These are phyloP conservation scores for Percina caprodes DNA, from an alignment of 2,113 vertebrate species.

Conservation along the genomic window DNA sequence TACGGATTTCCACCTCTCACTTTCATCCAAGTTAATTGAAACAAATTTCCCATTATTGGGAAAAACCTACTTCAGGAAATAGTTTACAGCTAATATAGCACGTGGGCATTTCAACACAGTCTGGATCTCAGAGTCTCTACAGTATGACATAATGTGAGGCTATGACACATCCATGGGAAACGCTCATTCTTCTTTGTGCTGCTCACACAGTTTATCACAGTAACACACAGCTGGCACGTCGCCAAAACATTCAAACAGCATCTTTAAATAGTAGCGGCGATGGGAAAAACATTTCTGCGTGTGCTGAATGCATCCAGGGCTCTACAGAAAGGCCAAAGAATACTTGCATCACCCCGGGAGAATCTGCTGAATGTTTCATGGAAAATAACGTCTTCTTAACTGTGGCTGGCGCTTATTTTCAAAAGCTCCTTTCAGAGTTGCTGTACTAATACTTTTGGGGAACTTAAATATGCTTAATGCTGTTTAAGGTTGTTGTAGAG, in stretches of 20 bases:
- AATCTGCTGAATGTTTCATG: conserved; percentile 20
- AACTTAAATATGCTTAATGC: not conserved
- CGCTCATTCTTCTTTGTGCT: not conserved
- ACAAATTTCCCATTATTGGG: not conserved
- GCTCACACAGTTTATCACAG: not conserved
- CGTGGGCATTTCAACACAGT: not conserved
- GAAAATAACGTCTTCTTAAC: not conserved
- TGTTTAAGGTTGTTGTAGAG: too few species aligned
- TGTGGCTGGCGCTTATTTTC: too few species aligned
- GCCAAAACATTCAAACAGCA: conserved; percentile 41
- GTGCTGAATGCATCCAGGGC: conserved; percentile 1
- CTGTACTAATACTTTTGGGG: not conserved
- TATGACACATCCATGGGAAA: not conserved
- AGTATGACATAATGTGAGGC: not conserved
- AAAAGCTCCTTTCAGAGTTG: too few species aligned
- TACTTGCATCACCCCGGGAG: conserved; percentile 30
- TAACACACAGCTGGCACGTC: conserved; percentile 14
- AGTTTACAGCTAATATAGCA: too few species aligned
- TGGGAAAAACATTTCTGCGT: conserved; percentile 26
- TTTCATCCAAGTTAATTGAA: not conserved
- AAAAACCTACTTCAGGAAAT: too few species aligned
- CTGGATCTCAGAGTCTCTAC: too few species aligned
- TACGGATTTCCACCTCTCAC: too few species aligned
- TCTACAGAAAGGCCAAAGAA: conserved; percentile 5
- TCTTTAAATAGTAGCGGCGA: conserved; percentile 40